Evolutionary conservation across 1,140 invertebrate species (phyloP).

Genomic region (Carposina sasakii): DNA sequence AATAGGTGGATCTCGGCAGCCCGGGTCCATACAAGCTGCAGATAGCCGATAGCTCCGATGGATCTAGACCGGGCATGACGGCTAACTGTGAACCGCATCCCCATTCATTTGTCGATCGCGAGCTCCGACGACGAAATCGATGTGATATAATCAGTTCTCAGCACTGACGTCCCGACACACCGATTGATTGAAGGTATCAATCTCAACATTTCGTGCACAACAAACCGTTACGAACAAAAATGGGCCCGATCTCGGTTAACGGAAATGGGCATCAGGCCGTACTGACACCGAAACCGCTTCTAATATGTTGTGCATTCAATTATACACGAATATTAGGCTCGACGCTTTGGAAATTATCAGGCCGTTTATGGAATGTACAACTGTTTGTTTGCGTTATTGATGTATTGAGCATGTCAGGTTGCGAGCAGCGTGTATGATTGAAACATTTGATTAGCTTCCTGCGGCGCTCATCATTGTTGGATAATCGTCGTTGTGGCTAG

Average conservation of each 20-base stretch:
- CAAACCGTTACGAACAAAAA: slow-evolving; percentile 66
- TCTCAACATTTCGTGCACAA: slow-evolving; percentile 56
- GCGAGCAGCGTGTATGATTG: slow-evolving; percentile 6
- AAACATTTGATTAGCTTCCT: slow-evolving; percentile 6
- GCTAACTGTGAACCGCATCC: slow-evolving; percentile 40
- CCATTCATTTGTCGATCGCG: slow-evolving; percentile 36
- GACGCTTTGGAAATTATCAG: slow-evolving; percentile 44
- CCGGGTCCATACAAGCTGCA: no score
- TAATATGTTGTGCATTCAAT: slow-evolving; percentile 59
- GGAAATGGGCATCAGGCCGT: slow-evolving; percentile 58
- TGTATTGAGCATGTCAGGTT: slow-evolving; percentile 19
- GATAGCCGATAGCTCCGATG: slow-evolving; percentile 36
- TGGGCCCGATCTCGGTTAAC: slow-evolving; percentile 66
- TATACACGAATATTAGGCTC: slow-evolving; percentile 50
- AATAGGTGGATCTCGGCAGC: no score
- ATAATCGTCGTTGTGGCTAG: no score
- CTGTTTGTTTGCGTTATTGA: slow-evolving; percentile 24
- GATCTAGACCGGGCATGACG: slow-evolving; percentile 51
- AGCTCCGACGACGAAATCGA: slow-evolving; percentile 46
- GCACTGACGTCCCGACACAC: slow-evolving; percentile 53
- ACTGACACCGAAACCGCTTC: slow-evolving; percentile 62
- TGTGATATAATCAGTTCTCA: slow-evolving; percentile 66
- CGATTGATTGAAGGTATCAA: slow-evolving; percentile 67
- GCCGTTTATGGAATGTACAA: slow-evolving; percentile 23
- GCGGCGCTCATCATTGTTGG: slow-evolving; percentile 2